Conservation (phyloP, 2,797 vertebrate genomes). For the Gorsachius magnificus region DNA sequence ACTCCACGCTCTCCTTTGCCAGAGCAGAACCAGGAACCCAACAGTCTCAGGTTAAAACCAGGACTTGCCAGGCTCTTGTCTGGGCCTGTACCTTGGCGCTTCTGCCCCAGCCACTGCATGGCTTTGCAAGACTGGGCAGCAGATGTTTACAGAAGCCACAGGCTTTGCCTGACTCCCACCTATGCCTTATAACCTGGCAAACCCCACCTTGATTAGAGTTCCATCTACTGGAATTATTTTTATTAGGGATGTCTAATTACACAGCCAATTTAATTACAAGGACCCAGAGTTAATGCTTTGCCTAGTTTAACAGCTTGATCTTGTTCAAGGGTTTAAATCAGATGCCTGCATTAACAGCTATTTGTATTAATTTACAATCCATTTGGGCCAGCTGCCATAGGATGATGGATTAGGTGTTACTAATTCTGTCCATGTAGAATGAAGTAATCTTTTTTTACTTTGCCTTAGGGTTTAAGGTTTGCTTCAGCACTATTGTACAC, state of each 20-base stretch:
- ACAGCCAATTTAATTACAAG: neutral
- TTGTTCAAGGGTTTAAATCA: neutral
- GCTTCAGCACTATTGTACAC: neutral
- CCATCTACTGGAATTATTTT: neutral
- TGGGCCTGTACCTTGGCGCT: rapidly evolving
- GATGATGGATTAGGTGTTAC: neutral
- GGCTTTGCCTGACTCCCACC: neutral
- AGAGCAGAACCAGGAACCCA: neutral
- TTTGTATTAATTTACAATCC: conserved; percentile 1
- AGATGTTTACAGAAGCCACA: neutral
- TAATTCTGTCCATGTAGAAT: neutral
- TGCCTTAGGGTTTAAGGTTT: neutral
- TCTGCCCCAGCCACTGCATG: rapidly evolving
- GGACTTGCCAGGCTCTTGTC: neutral
- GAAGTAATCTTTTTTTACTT: too few species aligned
- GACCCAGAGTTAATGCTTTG: neutral
- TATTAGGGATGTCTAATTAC: neutral
- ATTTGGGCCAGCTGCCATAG: neutral
- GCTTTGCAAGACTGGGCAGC: neutral
- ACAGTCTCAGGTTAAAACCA: neutral
- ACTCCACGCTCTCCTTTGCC: rapidly evolving
- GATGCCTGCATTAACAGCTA: neutral
- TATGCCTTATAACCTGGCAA: neutral
- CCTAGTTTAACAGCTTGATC: neutral
- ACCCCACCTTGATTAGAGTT: neutral